Conservation (phyloP, 2,113 vertebrate species). For the Gymnogyps californianus region DNA sequence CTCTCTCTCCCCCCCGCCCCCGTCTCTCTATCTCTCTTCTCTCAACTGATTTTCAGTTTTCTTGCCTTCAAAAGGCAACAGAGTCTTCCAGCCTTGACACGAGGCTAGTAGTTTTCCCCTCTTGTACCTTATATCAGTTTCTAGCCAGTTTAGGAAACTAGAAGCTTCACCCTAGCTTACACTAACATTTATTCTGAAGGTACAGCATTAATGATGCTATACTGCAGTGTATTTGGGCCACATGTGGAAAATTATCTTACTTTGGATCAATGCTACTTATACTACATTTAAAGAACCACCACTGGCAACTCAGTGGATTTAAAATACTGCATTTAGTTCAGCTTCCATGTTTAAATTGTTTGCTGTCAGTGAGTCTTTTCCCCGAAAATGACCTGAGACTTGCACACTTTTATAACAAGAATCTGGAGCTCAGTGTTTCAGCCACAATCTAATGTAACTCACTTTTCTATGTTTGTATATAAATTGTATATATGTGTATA, state of each 20-base stretch:
- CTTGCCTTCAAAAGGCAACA: neutral
- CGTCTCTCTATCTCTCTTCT: neutral
- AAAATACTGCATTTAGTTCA: neutral
- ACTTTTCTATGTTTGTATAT: neutral
- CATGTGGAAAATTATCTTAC: neutral
- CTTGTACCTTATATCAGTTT: neutral
- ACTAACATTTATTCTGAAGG: neutral
- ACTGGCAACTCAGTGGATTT: neutral
- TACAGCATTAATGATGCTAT: neutral
- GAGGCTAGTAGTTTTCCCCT: neutral
- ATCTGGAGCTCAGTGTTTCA: neutral
- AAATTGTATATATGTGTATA: fast-evolving
- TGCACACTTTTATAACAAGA: neutral
- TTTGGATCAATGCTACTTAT: neutral
- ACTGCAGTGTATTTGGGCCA: neutral
- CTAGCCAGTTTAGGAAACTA: neutral
- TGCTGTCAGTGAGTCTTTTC: neutral
- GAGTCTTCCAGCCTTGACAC: neutral
- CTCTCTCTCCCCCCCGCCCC: fast-evolving
- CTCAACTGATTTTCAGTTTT: neutral
- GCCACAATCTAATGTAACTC: neutral
- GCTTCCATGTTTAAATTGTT: neutral
- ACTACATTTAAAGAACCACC: neutral
- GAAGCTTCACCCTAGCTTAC: neutral
- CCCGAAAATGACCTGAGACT: fast-evolving